Base-by-base conservation (phyloP, 2,113 vertebrate species). In the Odobenus rosmarus region DNA sequence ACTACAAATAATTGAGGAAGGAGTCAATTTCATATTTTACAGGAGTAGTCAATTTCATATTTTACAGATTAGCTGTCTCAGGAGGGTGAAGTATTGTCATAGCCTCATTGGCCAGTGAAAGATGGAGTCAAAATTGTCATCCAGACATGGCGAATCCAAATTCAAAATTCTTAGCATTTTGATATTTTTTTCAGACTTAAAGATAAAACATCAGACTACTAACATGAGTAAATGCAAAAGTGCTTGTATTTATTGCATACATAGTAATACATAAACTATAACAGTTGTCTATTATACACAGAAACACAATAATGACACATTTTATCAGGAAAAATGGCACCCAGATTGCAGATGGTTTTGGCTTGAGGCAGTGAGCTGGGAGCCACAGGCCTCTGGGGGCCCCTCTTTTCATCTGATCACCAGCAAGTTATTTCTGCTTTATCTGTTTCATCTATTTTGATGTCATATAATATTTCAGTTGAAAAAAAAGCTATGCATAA, bases 341-440 rank as follows among this genome's bases (percentile, higher is more conserved):
- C 88, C 28, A 39, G 33, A 42, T 4, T 21, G 12, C 4, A 33
- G 76, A 19, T 55, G 33, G 3, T 42, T 53, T 83, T 33, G 31
- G 39, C 16, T 71, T 53, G 1, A 51, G 3, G 64, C 61, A 61
- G 19, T n/a, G 67, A 82, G 51, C 33, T 10, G 5, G 53, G 31
- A 36, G 16, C 3, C 28, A 18, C 5, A 3, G 39, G n/a, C 1
- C 12, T 28, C 4, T 23, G 57, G 9, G 23, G 59, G 0, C 24
- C 21, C 13, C 21, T 5, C 26, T 85, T 92, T 33, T 61, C 72
- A 85, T 80, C 26, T 39, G 31, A n/a, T 86, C 62, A 42, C 3
- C 3, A 81, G 18, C 12, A 88, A 57, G 28, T 91, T 61, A 51
- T 9, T 42, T 57, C 55, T 88, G 12, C 28, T 62, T 71, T n/a